A percentile compares a stretch with the other conserved stretches of the same genome.
Conservation (phyloP, 1,140 invertebrate species). For the Halyomorpha halys region DNA sequence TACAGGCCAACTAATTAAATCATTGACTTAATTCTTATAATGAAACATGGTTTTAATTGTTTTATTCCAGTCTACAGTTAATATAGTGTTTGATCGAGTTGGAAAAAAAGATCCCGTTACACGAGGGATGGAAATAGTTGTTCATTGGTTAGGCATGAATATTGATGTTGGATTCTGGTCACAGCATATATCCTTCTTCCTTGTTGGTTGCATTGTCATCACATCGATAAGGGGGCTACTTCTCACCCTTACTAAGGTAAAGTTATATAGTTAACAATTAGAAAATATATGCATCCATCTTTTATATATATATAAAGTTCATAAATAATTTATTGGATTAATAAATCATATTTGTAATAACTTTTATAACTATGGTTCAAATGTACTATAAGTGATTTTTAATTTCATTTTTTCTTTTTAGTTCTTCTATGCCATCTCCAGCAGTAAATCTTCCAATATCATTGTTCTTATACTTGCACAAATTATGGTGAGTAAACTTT, state of each 20-base stretch:
- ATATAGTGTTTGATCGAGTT: constrained; percentile 98
- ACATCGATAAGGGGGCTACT: constrained; percentile 94
- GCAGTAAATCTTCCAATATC: constrained; percentile 96
- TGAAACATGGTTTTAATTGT: no score
- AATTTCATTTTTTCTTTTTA: constrained; percentile 44
- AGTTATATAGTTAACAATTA: no score
- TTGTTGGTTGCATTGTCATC: constrained; percentile 95
- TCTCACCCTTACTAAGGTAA: constrained; percentile 93
- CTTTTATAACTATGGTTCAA: no score
- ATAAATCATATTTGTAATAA: no score
- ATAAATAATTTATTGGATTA: no score
- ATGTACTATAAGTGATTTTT: no score
- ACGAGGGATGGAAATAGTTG: constrained; percentile 89
- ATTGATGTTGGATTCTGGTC: constrained; percentile 99
- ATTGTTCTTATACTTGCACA: constrained; percentile 94
- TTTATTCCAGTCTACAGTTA: constrained; percentile 70
- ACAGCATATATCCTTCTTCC: constrained; percentile 93
- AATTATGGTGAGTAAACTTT: constrained; percentile 69
- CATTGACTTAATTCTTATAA: no score
- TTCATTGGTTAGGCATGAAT: constrained; percentile 92
- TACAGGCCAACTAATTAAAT: no score
- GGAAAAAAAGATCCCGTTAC: constrained; percentile 98
- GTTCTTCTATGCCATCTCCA: constrained; percentile 99
- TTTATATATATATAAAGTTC: no score
- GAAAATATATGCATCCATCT: no score